A percentile compares a stretch with the other conserved stretches of the same genome.
Conservation (phyloP, 1,140 invertebrate genomes). For the Drosophila tropicalis region DNA sequence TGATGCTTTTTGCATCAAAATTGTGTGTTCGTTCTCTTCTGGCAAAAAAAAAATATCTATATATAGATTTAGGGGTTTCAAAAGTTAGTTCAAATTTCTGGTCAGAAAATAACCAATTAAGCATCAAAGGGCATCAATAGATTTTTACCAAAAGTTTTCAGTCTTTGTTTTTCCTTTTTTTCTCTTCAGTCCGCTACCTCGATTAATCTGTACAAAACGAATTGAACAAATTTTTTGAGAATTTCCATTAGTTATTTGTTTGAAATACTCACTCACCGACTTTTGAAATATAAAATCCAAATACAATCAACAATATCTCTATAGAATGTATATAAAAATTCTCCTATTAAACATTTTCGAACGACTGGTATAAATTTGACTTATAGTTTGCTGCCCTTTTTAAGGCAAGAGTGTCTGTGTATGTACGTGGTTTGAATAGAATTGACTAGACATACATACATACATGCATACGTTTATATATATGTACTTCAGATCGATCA, state of each 20-base stretch:
- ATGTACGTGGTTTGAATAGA: constrained; percentile 18
- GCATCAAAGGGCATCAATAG: background rate
- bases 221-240: constrained; percentile 1
- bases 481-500: constrained; percentile 27
- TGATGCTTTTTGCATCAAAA: background rate
- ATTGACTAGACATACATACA: constrained; percentile 27
- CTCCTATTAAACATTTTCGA: constrained; percentile 11
- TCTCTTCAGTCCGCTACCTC: background rate
- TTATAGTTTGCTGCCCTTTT: constrained; percentile 14
- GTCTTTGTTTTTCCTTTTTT: background rate
- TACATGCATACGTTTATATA: constrained; percentile 17
- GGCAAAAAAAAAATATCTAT: background rate
- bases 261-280: constrained; percentile 9
- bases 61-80: background rate
- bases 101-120: constrained; percentile 3
- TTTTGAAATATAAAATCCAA: constrained; percentile 24
- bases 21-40: background rate
- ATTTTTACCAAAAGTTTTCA: background rate
- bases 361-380: constrained; percentile 12
- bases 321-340: constrained; percentile 22
- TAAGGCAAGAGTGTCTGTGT: background rate
- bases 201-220: background rate
- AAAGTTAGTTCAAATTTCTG: constrained; percentile 3
- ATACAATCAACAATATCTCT: constrained; percentile 33
- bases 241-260: constrained; percentile 1